These are phyloP conservation scores for Andricus grossulariae DNA, from an alignment of 1,140 invertebrate species.

Conservation along the genomic window DNA sequence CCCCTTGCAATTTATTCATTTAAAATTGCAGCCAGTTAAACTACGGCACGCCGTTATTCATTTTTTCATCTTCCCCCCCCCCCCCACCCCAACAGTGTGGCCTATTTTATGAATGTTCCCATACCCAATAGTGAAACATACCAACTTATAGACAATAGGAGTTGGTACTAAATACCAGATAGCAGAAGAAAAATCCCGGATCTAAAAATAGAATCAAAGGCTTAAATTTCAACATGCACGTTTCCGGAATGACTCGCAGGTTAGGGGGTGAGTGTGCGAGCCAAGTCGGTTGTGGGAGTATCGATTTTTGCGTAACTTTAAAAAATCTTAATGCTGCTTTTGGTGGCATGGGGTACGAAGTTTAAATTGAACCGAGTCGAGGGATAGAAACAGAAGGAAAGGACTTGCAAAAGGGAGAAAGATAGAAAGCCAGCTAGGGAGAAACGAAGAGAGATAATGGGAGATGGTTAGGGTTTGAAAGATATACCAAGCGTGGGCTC, in stretches of 20 bases:
- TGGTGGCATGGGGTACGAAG: slow-evolving; percentile 67
- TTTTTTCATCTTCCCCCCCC: too few relatives aligned
- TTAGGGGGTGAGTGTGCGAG: slow-evolving; percentile 12
- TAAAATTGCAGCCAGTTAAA: background rate
- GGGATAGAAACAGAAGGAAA: slow-evolving; percentile 54
- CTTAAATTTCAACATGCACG: slow-evolving; percentile 32
- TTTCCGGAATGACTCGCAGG: background rate
- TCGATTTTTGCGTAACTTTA: slow-evolving; percentile 70
- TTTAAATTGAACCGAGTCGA: slow-evolving; percentile 73
- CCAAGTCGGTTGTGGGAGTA: slow-evolving; percentile 59
- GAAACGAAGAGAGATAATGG: slow-evolving; percentile 45
- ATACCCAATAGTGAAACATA: background rate
- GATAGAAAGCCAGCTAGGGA: slow-evolving; percentile 56
- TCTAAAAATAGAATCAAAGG: slow-evolving; percentile 14
- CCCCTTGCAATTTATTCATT: background rate
- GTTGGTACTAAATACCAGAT: background rate
- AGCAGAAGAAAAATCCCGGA: background rate
- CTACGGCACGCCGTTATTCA: too few relatives aligned
- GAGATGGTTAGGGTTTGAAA: slow-evolving; percentile 62
- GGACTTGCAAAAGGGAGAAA: slow-evolving; percentile 46
- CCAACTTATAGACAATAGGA: background rate
- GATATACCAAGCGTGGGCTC: slow-evolving; percentile 64
- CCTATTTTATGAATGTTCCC: too few relatives aligned
- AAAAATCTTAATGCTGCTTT: slow-evolving; percentile 75
- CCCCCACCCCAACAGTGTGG: too few relatives aligned